Evolutionary conservation across 2,888 invertebrate species (phyloP).

Genomic region (Drosophila putrida): DNA sequence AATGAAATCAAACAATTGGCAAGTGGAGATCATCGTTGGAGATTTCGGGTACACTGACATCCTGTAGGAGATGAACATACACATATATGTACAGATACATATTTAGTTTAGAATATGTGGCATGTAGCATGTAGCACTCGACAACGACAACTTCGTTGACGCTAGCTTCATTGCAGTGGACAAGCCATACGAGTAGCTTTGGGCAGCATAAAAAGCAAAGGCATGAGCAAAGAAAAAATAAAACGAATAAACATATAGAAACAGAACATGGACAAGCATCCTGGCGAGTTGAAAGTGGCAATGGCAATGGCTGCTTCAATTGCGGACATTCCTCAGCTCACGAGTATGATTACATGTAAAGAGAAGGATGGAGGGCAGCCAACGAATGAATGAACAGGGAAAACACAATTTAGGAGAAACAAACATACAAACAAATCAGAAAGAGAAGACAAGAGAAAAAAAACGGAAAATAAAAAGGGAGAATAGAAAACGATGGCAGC

Average conservation of each 20-base stretch:
- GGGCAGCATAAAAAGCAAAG: slow-evolving; percentile 34
- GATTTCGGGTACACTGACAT: slow-evolving; percentile 34
- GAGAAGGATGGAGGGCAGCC: slow-evolving; percentile 59
- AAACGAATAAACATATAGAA: slow-evolving; percentile 40
- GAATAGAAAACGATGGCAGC: slow-evolving; percentile 54
- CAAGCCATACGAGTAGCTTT: slow-evolving; percentile 49
- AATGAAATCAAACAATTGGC: slow-evolving; percentile 80
- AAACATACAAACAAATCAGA: slow-evolving; percentile 68
- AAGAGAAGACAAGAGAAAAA: slow-evolving; percentile 39
- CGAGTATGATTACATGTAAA: slow-evolving; percentile 83
- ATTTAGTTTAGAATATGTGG: slow-evolving; percentile 34
- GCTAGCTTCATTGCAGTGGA: slow-evolving; percentile 58
- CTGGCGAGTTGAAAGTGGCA: slow-evolving; percentile 11
- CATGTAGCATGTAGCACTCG: slow-evolving; percentile 68
- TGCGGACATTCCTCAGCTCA: slow-evolving; percentile 83
- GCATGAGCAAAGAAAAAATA: slow-evolving; percentile 25
- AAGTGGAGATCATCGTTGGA: slow-evolving; percentile 53
- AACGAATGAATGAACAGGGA: slow-evolving; percentile 83
- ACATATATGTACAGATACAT: background rate
- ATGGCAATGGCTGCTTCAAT: slow-evolving; percentile 72
- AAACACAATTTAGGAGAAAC: slow-evolving; percentile 82
- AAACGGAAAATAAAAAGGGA: slow-evolving; percentile 21
- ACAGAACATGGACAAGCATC: slow-evolving; percentile 31
- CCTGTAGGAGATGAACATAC: slow-evolving; percentile 11
- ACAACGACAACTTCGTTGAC: slow-evolving; percentile 80